phyloP scores from a whole-genome alignment of 2,113 vertebrate genomes.

The Pterocles burchelli region DNA sequence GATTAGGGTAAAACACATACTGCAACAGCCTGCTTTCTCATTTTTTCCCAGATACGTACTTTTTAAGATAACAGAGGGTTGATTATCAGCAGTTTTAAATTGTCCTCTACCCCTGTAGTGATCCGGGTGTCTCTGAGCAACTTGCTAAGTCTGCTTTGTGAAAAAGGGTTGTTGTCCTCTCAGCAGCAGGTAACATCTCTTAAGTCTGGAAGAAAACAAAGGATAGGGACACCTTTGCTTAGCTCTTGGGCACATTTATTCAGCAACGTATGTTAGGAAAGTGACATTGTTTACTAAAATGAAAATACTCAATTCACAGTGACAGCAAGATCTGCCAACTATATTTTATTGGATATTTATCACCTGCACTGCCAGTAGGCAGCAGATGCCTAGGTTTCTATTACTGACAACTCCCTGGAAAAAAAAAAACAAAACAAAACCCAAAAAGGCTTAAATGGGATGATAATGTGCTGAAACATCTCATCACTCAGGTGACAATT shows the following conservation, averaged over 20 bases:
- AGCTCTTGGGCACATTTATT: background rate
- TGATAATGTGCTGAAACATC: background rate
- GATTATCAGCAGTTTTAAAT: background rate
- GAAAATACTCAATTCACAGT: background rate
- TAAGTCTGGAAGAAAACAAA: background rate
- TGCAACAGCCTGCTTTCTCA: background rate
- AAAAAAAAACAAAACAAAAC: no score
- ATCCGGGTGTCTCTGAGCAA: background rate
- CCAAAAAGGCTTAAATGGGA: background rate
- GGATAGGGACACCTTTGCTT: fast-evolving
- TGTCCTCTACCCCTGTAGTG: background rate
- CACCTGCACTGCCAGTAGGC: background rate
- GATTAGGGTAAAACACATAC: background rate
- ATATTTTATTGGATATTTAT: background rate
- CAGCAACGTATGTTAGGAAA: background rate
- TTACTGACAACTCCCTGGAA: background rate
- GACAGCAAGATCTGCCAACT: background rate
- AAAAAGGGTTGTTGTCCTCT: background rate
- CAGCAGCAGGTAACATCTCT: background rate
- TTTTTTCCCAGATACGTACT: background rate
- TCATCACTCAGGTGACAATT: background rate
- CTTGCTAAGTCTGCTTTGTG: background rate
- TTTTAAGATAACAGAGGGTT: background rate
- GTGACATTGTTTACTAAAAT: background rate
- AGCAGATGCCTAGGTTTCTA: background rate